Base-by-base conservation (phyloP, 92 coral and sea anemone species). In the Diadumene lineata region DNA sequence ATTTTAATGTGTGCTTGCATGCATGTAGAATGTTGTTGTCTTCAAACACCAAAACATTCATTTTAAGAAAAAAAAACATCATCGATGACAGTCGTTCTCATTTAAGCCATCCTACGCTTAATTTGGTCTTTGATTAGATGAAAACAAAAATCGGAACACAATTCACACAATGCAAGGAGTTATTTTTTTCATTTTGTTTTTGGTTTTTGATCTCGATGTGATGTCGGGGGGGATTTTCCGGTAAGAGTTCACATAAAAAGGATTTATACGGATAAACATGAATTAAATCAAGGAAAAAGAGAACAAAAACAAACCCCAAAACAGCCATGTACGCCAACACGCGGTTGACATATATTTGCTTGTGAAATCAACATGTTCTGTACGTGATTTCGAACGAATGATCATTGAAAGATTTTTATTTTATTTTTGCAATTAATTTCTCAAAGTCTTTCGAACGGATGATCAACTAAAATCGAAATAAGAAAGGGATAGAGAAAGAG, bases 151-250 rank as follows among this genome's bases (percentile, higher is more conserved):
- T 58, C 26, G n/a, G 24, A 53, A 21, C 60, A 53, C 10, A 53
- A 9, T 4, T 53, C 60, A 9, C 60, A 53, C n/a, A 15, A 21
- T 15, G n/a, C 6, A 53, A 15, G 19, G 48, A 53, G 60, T 53
- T n/a, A n/a, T n/a, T n/a, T n/a, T n/a, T n/a, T n/a, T n/a, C n/a
- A n/a, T n/a, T n/a, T n/a, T 53, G 64, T 58, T 58, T 38, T 22
- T 58, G 64, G 31, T 25, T 58, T 26, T 1, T 1, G 29, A 23
- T 53, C 64, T 58, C 29, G 7, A 38, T 10, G 31, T 22, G 29
- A 10, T 58, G 26, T 58, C 64, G 64, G 23, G 23, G 26, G 64
- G 29, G 11, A n/a, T 17, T 58, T 58, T 58, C 64, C 64, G 64
- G 64, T 32, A 6, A 23, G 11, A 22, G 31, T 22, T 23, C 17